A percentile compares a stretch with the other conserved stretches of the same genome.
Evolutionary conservation across 2,888 invertebrate species (phyloP).

Genomic region (Pyrochroa serraticornis): DNA sequence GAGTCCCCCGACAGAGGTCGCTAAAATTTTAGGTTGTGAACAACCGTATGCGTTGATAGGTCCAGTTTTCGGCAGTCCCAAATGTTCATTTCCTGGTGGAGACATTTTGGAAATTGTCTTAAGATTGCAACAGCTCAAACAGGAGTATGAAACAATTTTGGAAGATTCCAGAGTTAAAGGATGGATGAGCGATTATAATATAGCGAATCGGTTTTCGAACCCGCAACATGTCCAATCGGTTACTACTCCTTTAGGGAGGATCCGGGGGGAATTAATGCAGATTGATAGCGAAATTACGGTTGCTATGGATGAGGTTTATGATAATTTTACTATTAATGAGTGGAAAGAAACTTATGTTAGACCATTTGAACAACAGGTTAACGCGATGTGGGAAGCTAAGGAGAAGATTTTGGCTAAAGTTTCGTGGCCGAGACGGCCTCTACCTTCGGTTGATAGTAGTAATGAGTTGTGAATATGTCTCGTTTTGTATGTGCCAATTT

Average conservation of each 20-base stretch:
- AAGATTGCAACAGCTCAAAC: constrained; percentile 60
- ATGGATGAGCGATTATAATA: constrained; percentile 74
- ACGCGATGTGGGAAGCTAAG: constrained; percentile 59
- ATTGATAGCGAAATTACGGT: constrained; percentile 61
- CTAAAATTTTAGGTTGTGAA: constrained; percentile 48
- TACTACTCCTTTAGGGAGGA: constrained; percentile 59
- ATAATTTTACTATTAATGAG: constrained; percentile 65
- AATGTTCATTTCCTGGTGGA: constrained; percentile 53
- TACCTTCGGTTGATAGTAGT: constrained; percentile 12
- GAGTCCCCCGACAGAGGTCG: constrained; percentile 60
- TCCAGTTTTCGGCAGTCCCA: constrained; percentile 48
- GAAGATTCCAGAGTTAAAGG: constrained; percentile 53
- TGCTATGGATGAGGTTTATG: constrained; percentile 64
- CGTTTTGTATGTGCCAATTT: too few relatives aligned
- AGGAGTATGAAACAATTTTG: constrained; percentile 60
- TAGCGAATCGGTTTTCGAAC: constrained; percentile 69
- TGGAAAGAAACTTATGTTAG: constrained; percentile 65
- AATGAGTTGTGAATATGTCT: too few relatives aligned
- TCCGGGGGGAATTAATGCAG: constrained; percentile 60
- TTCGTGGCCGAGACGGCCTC: constrained; percentile 63
- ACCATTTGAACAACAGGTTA: constrained; percentile 61
- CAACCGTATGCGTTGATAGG: constrained; percentile 52
- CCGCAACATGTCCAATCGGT: constrained; percentile 66
- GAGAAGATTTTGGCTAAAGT: constrained; percentile 58
- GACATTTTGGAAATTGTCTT: constrained; percentile 49